Percentiles rank a stretch among this genome's conserved stretches.
Evolutionary conservation across 2,888 invertebrate genomes (phyloP).

Genomic region (Arge pagana): DNA sequence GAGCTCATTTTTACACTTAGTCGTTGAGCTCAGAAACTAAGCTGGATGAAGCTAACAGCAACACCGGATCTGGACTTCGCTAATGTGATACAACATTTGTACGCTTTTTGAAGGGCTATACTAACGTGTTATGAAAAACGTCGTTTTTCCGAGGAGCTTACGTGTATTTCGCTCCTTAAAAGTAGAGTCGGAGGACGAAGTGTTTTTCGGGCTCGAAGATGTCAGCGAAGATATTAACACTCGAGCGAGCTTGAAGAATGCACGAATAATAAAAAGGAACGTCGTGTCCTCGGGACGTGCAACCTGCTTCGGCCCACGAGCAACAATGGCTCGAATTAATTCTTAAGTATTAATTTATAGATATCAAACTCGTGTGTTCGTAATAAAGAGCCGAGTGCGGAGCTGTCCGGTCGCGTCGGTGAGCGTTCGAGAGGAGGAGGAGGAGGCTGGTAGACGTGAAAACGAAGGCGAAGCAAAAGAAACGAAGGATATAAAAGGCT

Average conservation of each 20-base stretch:
- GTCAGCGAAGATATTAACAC: slow-evolving; percentile 21
- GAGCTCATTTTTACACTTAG: no score
- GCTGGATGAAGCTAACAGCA: no score
- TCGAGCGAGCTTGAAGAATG: slow-evolving; percentile 10
- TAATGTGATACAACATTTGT: no score
- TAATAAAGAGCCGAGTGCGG: background rate
- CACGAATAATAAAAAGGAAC: slow-evolving; percentile 6
- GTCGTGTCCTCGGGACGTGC: background rate
- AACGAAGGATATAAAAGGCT: slow-evolving; percentile 1
- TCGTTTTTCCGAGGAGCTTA: no score
- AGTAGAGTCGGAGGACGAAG: background rate
- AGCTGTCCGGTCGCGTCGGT: background rate
- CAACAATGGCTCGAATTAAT: slow-evolving; percentile 18
- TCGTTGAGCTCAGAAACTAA: no score
- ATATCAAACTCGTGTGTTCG: slow-evolving; percentile 6
- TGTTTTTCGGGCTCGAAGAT: no score
- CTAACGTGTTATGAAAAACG: no score
- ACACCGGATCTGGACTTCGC: no score
- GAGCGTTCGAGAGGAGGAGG: background rate
- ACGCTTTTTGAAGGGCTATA: no score
- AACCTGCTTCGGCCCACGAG: background rate
- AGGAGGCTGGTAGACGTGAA: no score
- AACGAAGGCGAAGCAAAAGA: no score
- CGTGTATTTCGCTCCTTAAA: no score
- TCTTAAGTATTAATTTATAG: slow-evolving; percentile 21